Evolutionary conservation across 2,797 vertebrate genomes (phyloP).

Genomic region (Neomorphus geoffroyi): DNA sequence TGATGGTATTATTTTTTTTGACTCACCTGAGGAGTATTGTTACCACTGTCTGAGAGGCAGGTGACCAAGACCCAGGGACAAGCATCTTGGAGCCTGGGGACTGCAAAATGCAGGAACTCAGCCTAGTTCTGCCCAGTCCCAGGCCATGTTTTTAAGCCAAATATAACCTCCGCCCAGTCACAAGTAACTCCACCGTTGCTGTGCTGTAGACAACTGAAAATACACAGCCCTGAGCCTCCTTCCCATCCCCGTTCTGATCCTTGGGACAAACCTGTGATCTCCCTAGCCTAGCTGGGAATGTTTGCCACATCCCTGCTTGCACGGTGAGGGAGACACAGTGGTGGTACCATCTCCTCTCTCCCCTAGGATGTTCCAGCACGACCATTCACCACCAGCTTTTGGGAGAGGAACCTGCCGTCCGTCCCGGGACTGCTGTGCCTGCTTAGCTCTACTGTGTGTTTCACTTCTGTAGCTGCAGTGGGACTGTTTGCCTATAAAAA

Average conservation of each 20-base stretch:
- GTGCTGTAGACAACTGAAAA: background rate
- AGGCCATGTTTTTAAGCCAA: background rate
- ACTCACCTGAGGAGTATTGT: background rate
- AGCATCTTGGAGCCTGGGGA: background rate
- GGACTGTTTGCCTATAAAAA: conserved; percentile 67
- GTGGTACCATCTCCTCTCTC: conserved; percentile 23
- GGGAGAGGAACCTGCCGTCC: conserved; percentile 79
- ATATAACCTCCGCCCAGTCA: background rate
- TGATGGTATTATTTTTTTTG: background rate
- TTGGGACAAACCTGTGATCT: background rate
- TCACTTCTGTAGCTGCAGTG: conserved; percentile 59
- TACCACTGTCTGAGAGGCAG: background rate
- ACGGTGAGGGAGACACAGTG: fast-evolving
- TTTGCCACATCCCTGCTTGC: fast-evolving
- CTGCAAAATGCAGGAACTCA: background rate
- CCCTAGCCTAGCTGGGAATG: fast-evolving
- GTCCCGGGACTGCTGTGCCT: conserved; percentile 72
- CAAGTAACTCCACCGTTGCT: background rate
- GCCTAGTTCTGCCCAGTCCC: background rate
- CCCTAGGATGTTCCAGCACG: conserved; percentile 75
- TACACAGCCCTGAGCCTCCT: background rate
- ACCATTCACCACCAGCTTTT: conserved; percentile 74
- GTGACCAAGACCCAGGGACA: background rate
- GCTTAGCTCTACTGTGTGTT: conserved; percentile 61
- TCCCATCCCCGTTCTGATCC: fast-evolving